Percentiles rank a stretch among this genome's conserved stretches.
Evolutionary conservation across 2,113 vertebrate genomes (phyloP).

Genomic region (Isichthys henryi): DNA sequence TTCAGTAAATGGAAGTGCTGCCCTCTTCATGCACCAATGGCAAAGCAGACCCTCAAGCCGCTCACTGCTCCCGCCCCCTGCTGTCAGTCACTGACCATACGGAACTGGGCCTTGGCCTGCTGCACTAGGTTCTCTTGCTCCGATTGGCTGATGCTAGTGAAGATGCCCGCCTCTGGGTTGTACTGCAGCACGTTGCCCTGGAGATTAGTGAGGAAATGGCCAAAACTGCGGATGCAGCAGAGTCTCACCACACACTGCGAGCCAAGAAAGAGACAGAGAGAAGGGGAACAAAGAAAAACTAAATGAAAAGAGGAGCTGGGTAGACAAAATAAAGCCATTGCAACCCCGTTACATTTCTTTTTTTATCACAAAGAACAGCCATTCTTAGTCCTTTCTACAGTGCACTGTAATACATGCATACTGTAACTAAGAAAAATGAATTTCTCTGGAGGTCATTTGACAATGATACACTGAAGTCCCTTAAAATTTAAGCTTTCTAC

Average conservation of each 20-base stretch:
- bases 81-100: conserved; percentile 75
- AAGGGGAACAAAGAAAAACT: not conserved
- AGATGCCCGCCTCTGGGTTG: conserved; percentile 86
- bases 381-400: not conserved
- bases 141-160: conserved; percentile 81
- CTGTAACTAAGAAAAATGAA: not conserved
- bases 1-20: not conserved
- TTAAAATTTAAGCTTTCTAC: not conserved
- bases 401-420: not conserved
- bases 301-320: not conserved
- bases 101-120: conserved; percentile 91
- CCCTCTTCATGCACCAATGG: not conserved
- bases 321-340: not conserved
- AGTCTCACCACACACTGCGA: conserved; percentile 76
- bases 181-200: conserved; percentile 92
- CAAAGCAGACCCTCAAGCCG: not conserved
- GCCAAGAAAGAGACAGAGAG: not conserved
- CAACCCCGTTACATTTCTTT: not conserved
- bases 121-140: conserved; percentile 81
- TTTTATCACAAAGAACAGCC: not conserved
- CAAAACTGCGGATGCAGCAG: conserved; percentile 90
- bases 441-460: not conserved
- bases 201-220: conserved; percentile 83
- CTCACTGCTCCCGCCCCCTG: not conserved
- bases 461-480: not conserved